A percentile compares a stretch with the other conserved stretches of the same genome.
Conservation (phyloP, 2,797 vertebrate genomes). For the Zalophus californianus region DNA sequence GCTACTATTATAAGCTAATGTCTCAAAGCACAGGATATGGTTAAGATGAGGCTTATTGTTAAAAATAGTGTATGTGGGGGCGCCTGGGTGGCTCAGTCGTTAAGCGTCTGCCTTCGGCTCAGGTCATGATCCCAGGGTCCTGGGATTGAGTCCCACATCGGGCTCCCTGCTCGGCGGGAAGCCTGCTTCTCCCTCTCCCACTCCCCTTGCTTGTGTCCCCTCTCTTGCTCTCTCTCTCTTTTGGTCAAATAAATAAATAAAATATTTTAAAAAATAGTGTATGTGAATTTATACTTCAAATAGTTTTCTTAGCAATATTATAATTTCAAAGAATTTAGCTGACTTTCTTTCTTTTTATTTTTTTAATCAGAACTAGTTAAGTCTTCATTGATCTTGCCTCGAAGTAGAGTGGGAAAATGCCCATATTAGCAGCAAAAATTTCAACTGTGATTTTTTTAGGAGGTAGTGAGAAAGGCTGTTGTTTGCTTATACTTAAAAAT, state of each 20-base stretch:
- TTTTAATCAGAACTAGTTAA: neutral
- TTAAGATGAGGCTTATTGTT: neutral
- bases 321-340: neutral
- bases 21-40: neutral
- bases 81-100: no score
- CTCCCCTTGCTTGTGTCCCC: no score
- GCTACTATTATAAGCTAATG: neutral
- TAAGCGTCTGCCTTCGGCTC: no score
- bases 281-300: neutral
- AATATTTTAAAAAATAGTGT: neutral
- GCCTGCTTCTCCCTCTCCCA: no score
- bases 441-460: neutral
- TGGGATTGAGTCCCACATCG: no score
- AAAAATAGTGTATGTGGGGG: neutral
- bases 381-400: neutral
- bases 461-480: neutral
- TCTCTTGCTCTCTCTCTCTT: no score
- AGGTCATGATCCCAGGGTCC: no score
- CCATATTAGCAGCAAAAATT: neutral
- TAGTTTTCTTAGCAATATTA: neutral
- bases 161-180: no score
- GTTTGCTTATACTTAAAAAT: neutral
- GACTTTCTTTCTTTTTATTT: neutral
- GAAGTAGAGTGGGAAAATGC: neutral
- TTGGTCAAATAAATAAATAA: no score